Percentiles rank a stretch among this genome's conserved stretches.
phyloP scores from a whole-genome alignment of 2,888 invertebrate species.

The Sceliomorpha sp. region DNA sequence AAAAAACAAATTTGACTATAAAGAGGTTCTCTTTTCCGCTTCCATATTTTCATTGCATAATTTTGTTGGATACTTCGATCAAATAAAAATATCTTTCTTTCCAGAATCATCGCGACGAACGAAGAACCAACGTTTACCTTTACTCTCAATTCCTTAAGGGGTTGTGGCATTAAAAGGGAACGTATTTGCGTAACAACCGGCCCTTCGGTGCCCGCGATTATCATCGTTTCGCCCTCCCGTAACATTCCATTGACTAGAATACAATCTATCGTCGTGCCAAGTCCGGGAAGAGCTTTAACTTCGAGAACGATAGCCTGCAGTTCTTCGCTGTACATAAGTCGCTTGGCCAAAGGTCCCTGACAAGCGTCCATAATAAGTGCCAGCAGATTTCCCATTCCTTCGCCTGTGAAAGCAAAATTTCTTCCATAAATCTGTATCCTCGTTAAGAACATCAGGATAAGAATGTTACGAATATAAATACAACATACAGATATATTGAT shows the following conservation, averaged over 20 bases:
- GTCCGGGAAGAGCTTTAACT: conserved; percentile 97
- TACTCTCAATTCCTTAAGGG: conserved; percentile 97
- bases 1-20: conserved; percentile 1
- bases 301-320: conserved; percentile 92
- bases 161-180: conserved; percentile 98
- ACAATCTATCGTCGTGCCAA: conserved; percentile 99
- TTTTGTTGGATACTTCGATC: no score
- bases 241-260: conserved; percentile 98
- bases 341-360: conserved; percentile 92
- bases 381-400: conserved; percentile 98
- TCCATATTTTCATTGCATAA: no score
- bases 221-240: conserved; percentile 95
- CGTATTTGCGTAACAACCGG: conserved; percentile 98
- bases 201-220: conserved; percentile 98
- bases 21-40: no score
- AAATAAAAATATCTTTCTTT: no score
- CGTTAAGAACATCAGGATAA: no score
- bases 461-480: no score
- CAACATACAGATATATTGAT: no score
- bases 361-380: conserved; percentile 95
- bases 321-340: conserved; percentile 95
- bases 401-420: conserved; percentile 83
- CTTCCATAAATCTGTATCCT: no score
- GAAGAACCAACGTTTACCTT: no score
- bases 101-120: no score